Conservation (phyloP, 2,888 invertebrate genomes). For the Zelleria hepariella region DNA sequence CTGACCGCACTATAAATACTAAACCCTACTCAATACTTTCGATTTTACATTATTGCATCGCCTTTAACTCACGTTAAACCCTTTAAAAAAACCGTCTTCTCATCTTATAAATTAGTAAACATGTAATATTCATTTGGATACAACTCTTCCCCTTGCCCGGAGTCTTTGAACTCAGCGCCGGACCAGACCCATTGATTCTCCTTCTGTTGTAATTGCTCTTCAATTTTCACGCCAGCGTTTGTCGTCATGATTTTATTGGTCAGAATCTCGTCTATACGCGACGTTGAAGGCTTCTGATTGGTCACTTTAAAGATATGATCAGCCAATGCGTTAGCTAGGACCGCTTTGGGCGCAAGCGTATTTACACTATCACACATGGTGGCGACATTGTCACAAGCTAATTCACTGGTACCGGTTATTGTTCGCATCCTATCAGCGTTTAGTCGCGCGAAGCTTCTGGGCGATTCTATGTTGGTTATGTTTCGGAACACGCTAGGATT, state of each 20-base stretch:
- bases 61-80: not conserved
- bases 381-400: conserved; percentile 36
- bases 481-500: conserved; percentile 39
- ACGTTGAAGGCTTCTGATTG: conserved; percentile 65
- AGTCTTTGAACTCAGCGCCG: conserved; percentile 39
- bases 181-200: conserved; percentile 51
- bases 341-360: conserved; percentile 59
- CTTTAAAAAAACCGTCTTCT: not conserved
- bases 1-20: not conserved
- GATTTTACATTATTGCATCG: not conserved
- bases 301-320: conserved; percentile 69
- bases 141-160: conserved; percentile 39
- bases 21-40: not conserved
- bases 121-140: conserved; percentile 50
- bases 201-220: conserved; percentile 32
- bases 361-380: conserved; percentile 40
- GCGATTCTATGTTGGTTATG: conserved; percentile 51
- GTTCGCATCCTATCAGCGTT: conserved; percentile 60
- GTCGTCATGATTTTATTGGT: conserved; percentile 55
- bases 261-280: conserved; percentile 57
- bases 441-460: conserved; percentile 50
- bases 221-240: conserved; percentile 15
- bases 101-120: conserved; percentile 31
- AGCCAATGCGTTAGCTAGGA: conserved; percentile 55
- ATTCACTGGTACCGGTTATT: conserved; percentile 40